Percentiles rank a stretch among this genome's conserved stretches.
Evolutionary conservation across 2,797 vertebrate genomes (phyloP).

Genomic region (Sebastiscus albofasciatus): DNA sequence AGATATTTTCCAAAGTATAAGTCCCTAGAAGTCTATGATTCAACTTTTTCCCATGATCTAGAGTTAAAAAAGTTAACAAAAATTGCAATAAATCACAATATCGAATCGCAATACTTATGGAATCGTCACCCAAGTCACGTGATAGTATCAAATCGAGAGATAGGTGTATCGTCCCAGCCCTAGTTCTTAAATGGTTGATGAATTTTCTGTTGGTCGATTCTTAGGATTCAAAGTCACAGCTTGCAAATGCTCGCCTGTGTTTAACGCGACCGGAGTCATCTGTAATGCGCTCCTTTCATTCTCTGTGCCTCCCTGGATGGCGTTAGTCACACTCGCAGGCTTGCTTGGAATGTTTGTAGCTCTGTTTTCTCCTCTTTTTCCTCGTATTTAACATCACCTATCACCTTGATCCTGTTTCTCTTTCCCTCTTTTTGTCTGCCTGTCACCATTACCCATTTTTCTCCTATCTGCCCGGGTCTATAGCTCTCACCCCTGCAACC

Average conservation of each 20-base stretch:
- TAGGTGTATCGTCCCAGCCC: too few species aligned
- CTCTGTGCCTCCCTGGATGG: slow-evolving; percentile 33
- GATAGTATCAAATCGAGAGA: too few species aligned
- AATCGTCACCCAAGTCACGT: too few species aligned
- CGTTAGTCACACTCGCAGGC: slow-evolving; percentile 71
- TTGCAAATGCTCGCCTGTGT: slow-evolving; percentile 12
- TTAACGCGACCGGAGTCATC: slow-evolving; percentile 45
- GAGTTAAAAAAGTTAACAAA: too few species aligned
- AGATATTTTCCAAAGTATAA: fast-evolving
- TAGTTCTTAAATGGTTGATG: slow-evolving; percentile 35
- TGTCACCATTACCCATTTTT: slow-evolving; percentile 68
- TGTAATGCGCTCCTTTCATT: slow-evolving; percentile 29
- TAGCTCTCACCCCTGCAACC: slow-evolving; percentile 75
- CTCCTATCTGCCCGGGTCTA: slow-evolving; percentile 62
- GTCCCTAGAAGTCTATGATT: too few species aligned
- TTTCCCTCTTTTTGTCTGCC: slow-evolving; percentile 66
- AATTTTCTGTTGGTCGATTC: slow-evolving; percentile 30
- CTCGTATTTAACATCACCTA: slow-evolving; percentile 66
- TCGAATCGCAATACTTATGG: too few species aligned
- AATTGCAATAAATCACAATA: too few species aligned
- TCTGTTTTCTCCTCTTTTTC: slow-evolving; percentile 33
- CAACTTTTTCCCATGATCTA: too few species aligned
- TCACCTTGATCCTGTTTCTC: slow-evolving; percentile 81
- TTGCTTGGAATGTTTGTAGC: slow-evolving; percentile 68
- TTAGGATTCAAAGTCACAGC: slow-evolving; percentile 38